Evolutionary conservation across 1,140 invertebrate genomes (phyloP).

Genomic region (Heliconius melpomene): DNA sequence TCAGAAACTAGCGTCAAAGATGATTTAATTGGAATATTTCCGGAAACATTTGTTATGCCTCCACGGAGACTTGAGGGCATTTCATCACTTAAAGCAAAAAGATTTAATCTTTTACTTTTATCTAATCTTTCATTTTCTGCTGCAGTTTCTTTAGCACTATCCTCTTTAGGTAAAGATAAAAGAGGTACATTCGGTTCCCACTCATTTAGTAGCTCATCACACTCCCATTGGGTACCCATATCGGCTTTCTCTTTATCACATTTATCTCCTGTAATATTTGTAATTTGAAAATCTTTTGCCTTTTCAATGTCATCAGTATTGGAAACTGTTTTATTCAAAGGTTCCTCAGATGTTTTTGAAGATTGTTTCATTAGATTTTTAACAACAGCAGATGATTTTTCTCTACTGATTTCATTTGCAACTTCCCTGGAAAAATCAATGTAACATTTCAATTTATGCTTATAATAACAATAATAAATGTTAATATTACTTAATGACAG

Average conservation of each 20-base stretch:
- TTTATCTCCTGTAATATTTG: constrained; percentile 35
- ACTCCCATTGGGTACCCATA: constrained; percentile 70
- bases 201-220: constrained; percentile 53
- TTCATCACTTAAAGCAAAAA: constrained; percentile 74
- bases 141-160: constrained; percentile 46
- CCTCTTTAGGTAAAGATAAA: constrained; percentile 58
- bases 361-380: constrained; percentile 48
- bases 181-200: constrained; percentile 58
- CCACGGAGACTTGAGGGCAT: constrained; percentile 70
- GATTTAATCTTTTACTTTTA: constrained; percentile 56
- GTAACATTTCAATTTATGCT: background rate
- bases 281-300: constrained; percentile 30
- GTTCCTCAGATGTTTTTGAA: constrained; percentile 40
- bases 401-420: constrained; percentile 72
- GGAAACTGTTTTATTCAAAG: constrained; percentile 31
- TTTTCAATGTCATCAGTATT: constrained; percentile 30
- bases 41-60: constrained; percentile 39
- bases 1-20: constrained; percentile 67
- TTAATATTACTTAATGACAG: background rate
- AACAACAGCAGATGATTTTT: constrained; percentile 54
- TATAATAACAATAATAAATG: background rate
- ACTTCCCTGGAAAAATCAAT: constrained; percentile 55
- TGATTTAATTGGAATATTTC: constrained; percentile 45
- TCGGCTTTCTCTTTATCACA: constrained; percentile 52
- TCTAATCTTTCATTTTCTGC: constrained; percentile 51